Base-by-base conservation (phyloP, 2,888 invertebrate species). In the Ptychoptera contaminata region DNA sequence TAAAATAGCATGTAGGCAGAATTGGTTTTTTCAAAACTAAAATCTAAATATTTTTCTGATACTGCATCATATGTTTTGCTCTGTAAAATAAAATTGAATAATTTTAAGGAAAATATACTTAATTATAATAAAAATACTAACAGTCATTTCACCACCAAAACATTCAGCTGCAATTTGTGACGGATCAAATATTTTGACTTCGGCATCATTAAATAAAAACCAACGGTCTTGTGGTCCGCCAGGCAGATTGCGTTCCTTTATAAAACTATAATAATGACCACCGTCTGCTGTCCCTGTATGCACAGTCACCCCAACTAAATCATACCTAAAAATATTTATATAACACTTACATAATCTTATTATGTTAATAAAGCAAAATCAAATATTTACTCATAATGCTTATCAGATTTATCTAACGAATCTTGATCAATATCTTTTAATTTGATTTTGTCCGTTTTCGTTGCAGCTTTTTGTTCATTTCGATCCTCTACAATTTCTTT, bases 201-300 rank as follows among this genome's bases (percentile, higher is more conserved):
- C 90, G 0, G 90, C 90, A 63, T 91, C 91, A 60, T 91, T 91
- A 64, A 91, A 91, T 35, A 90, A 68, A 56, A 86, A 79, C 93
- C 92, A 93, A 54, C 91, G 87, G 67, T 93, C 92, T 56, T 82
- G 79, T 31, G 73, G 73, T 42, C 69, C 63, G 41, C 71, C 74
- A 1, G 69, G 63, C 23, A 39, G 16, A 36, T 15, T 30, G 34
- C 91, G 73, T 67, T 93, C 93, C 51, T 91, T 77, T 49, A 94
- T 94, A 63, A 94, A 94, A 70, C 85, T 84, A 67, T 93, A 93
- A 65, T 94, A 94, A 65, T 94, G 94, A 0, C 94, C 94, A 44
- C 93, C 93, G 63, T 94, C 94, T 1, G 94, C 94, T 0, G 92
- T 94, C n/a, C 94, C 94, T 12, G 94, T 94, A 67, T 94, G 94